Conservation (phyloP, 1,140 invertebrate species). For the Agrilus planipennis region DNA sequence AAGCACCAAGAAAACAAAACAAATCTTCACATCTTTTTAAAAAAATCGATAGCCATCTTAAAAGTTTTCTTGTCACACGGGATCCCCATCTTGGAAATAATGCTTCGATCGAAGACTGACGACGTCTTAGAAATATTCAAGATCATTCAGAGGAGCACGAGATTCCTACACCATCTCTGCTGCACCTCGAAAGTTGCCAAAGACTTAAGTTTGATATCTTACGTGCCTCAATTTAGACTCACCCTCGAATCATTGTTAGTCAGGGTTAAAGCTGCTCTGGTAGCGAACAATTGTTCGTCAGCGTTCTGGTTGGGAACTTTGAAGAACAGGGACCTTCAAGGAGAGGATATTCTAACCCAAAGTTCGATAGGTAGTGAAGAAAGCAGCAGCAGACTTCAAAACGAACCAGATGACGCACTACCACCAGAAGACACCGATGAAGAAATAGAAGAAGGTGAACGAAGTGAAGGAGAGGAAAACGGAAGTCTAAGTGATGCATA, state of each 20-base stretch:
- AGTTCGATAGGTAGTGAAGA: conserved; percentile 12
- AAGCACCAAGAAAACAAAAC: conserved; percentile 45
- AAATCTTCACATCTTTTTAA: conserved; percentile 47
- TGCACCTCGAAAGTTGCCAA: conserved; percentile 66
- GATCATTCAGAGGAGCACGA: conserved; percentile 52
- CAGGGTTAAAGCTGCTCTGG: conserved; percentile 70
- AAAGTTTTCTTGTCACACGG: conserved; percentile 58
- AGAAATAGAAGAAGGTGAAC: conserved; percentile 8
- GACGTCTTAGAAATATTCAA: conserved; percentile 49
- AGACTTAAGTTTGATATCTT: conserved; percentile 60
- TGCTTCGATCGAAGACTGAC: conserved; percentile 47
- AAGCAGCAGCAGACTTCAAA: conserved; percentile 11
- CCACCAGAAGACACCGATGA: conserved; percentile 11
- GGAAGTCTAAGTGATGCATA: too few species aligned
- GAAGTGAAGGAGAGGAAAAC: too few species aligned
- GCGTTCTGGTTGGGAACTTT: conserved; percentile 84
- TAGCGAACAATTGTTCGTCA: conserved; percentile 64
- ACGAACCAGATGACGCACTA: too few species aligned
- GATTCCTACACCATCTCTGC: conserved; percentile 72
- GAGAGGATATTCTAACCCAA: conserved; percentile 55
- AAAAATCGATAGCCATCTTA: conserved; percentile 46
- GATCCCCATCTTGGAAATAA: conserved; percentile 57
- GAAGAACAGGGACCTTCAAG: conserved; percentile 73
- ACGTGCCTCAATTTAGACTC: conserved; percentile 65
- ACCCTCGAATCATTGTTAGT: conserved; percentile 68